A percentile compares a stretch with the other conserved stretches of the same genome.
phyloP scores from a whole-genome alignment of 2,797 vertebrate species.

The Naso thynnoides region DNA sequence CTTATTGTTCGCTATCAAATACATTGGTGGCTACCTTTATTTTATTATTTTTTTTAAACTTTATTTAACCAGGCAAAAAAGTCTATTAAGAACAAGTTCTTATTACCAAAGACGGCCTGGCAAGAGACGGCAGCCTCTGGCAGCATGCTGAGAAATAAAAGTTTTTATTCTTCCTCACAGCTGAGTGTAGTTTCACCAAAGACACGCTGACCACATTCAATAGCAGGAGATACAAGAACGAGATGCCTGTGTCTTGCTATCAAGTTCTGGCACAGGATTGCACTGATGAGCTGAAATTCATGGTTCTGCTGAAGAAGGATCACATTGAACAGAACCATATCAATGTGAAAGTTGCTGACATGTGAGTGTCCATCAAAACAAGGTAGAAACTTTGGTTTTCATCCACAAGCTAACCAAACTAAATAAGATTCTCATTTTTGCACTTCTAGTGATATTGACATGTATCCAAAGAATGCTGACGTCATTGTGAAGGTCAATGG shows the following conservation, averaged over 20 bases:
- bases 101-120: too few relatives aligned
- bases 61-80: too few relatives aligned
- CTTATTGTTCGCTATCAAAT: background rate
- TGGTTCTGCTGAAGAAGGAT: slow-evolving; percentile 85
- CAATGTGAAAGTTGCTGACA: slow-evolving; percentile 82
- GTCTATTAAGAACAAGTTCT: too few relatives aligned
- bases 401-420: slow-evolving; percentile 16
- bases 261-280: slow-evolving; percentile 88
- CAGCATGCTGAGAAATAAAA: slow-evolving; percentile 54
- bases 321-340: slow-evolving; percentile 70
- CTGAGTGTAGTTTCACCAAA: slow-evolving; percentile 47
- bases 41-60: too few relatives aligned
- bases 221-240: slow-evolving; percentile 73
- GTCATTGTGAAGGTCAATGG: slow-evolving; percentile 84
- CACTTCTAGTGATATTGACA: slow-evolving; percentile 81
- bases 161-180: slow-evolving; percentile 37
- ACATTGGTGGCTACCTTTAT: too few relatives aligned
- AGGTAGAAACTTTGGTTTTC: background rate
- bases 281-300: slow-evolving; percentile 86
- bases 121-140: too few relatives aligned
- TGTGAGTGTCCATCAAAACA: slow-evolving; percentile 77
- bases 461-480: slow-evolving; percentile 71
- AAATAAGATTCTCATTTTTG: background rate
- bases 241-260: slow-evolving; percentile 84
- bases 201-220: slow-evolving; percentile 74